phyloP scores from a whole-genome alignment of 53 echinoderm and acorn worm species.

The Hippasteria phrygiana region DNA sequence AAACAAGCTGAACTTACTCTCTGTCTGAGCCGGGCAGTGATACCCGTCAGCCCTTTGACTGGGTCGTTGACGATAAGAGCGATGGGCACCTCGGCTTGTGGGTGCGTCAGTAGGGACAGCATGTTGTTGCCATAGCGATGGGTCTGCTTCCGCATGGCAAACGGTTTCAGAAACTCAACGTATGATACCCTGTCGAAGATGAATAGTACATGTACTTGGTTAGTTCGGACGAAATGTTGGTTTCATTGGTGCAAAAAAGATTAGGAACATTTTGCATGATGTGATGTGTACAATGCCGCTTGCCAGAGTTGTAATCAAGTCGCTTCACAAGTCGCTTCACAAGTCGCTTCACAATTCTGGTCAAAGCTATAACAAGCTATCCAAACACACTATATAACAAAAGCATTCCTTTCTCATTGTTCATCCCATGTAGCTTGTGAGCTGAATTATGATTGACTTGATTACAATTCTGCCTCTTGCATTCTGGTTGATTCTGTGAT shows the following conservation, averaged over 20 bases:
- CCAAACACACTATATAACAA: too few species aligned
- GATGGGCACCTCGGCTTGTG: conserved; percentile 93
- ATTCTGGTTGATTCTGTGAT: too few species aligned
- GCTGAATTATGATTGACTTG: too few species aligned
- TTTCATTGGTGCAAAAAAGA: background rate
- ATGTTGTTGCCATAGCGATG: conserved; percentile 96
- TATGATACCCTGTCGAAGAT: conserved; percentile 80
- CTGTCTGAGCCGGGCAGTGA: conserved; percentile 94
- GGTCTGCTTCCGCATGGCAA: conserved; percentile 92
- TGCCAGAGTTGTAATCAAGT: too few species aligned
- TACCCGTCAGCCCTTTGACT: conserved; percentile 89
- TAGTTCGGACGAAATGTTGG: background rate
- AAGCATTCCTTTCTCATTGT: too few species aligned
- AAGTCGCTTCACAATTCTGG: too few species aligned
- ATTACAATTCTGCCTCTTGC: too few species aligned
- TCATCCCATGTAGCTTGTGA: too few species aligned
- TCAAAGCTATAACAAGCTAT: too few species aligned
- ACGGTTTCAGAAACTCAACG: conserved; percentile 93
- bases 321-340: too few species aligned
- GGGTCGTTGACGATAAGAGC: conserved; percentile 95
- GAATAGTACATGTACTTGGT: background rate
- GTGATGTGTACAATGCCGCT: too few species aligned
- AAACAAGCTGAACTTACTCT: conserved; percentile 69
- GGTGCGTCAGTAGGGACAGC: conserved; percentile 83
- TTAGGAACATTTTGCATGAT: too few species aligned